Evolutionary conservation across 1,140 invertebrate genomes (phyloP).

Genomic region (Palaemon carinicauda): DNA sequence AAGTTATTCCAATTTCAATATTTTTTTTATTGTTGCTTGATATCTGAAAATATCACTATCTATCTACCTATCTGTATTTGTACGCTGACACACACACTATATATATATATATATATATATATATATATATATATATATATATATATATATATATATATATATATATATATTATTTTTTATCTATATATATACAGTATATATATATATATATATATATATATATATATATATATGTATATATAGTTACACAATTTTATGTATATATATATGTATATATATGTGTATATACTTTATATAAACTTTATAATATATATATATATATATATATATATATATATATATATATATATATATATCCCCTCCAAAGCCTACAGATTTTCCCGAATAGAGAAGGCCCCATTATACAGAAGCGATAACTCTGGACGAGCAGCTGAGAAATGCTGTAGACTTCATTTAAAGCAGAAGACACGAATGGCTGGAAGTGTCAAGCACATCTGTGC

Average conservation of each 20-base stretch:
- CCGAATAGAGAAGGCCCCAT: not conserved
- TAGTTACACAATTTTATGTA: not conserved
- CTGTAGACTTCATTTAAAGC: no score
- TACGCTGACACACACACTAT: no score
- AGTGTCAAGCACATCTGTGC: no score
- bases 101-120: no score
- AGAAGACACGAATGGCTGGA: no score
- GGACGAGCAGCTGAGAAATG: no score
- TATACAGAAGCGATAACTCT: not conserved
- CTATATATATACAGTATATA: not conserved
- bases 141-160: not conserved
- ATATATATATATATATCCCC: not conserved
- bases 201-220: not conserved
- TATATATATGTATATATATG: no score
- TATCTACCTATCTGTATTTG: no score
- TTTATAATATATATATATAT: not conserved
- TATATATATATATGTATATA: not conserved
- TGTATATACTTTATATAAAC: no score
- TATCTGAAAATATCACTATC: no score
- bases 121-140: not conserved
- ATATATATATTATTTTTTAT: not conserved
- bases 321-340: not conserved
- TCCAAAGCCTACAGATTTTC: not conserved
- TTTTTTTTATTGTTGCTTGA: no score
- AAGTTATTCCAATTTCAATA: no score